phyloP scores from a whole-genome alignment of 2,113 vertebrate genomes.

The Carettochelys insculpta region DNA sequence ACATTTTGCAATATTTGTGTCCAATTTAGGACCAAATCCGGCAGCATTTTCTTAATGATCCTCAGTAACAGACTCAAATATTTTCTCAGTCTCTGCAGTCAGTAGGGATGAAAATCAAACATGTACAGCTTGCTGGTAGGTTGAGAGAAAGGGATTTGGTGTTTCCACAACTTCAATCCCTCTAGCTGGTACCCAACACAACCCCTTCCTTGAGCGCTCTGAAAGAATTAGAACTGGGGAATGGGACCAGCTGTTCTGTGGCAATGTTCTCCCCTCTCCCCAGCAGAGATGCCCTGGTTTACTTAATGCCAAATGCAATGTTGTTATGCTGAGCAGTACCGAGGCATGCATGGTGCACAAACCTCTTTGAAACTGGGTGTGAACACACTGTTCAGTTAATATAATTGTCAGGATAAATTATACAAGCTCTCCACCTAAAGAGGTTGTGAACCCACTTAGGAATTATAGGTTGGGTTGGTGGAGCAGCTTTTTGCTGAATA shows the following conservation, averaged over 20 bases:
- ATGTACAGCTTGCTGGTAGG: neutral
- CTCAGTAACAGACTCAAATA: constrained; percentile 17
- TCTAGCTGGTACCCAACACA: constrained; percentile 12
- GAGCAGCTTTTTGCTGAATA: neutral
- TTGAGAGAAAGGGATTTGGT: neutral
- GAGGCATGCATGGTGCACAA: neutral
- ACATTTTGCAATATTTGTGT: neutral
- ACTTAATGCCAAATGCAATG: neutral
- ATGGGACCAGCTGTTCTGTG: too few species aligned
- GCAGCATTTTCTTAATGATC: neutral
- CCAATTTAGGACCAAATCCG: neutral
- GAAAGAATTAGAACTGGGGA: neutral
- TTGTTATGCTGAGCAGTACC: neutral
- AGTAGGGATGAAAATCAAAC: constrained; percentile 13
- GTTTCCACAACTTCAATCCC: neutral
- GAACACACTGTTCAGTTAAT: neutral
- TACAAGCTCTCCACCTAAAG: neutral
- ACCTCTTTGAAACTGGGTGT: neutral
- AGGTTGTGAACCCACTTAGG: neutral
- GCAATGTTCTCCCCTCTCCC: neutral
- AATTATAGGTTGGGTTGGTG: neutral
- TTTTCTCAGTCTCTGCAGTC: constrained; percentile 12
- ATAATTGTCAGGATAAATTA: neutral
- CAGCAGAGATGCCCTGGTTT: neutral
- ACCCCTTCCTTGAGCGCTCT: neutral